A percentile compares a stretch with the other conserved stretches of the same genome.
These are phyloP conservation scores for Archilochus colubris DNA, from an alignment of 2,113 vertebrate species.

Conservation along the genomic window DNA sequence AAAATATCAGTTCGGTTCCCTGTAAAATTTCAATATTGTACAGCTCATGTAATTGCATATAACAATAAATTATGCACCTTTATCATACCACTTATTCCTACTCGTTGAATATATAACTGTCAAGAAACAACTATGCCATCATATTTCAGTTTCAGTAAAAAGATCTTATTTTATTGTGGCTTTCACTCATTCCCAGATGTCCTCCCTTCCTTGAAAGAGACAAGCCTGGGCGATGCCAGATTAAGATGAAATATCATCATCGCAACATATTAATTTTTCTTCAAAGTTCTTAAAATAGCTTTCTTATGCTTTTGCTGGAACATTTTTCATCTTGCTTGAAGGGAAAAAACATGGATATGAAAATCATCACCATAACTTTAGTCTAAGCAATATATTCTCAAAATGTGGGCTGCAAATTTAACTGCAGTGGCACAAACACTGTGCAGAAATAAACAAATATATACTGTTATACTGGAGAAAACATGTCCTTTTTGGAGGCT, in stretches of 20 bases:
- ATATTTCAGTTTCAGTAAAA: constrained; percentile 47
- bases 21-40: constrained; percentile 42
- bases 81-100: constrained; percentile 35
- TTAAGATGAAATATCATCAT: constrained; percentile 69
- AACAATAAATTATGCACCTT: constrained; percentile 47
- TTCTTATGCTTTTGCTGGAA: constrained; percentile 62
- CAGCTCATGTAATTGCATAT: constrained; percentile 20
- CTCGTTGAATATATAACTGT: constrained; percentile 59
- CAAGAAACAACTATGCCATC: constrained; percentile 51
- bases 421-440: constrained; percentile 47
- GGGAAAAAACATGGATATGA: constrained; percentile 44
- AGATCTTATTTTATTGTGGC: constrained; percentile 59
- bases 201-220: constrained; percentile 66
- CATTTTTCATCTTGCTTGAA: constrained; percentile 56
- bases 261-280: constrained; percentile 63
- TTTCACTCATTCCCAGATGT: constrained; percentile 69
- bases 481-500: constrained; percentile 64
- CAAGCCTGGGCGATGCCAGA: constrained; percentile 58
- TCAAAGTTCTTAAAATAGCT: constrained; percentile 60
- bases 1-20: constrained; percentile 35
- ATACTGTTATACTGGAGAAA: constrained; percentile 52
- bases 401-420: constrained; percentile 62
- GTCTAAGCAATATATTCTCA: constrained; percentile 41
- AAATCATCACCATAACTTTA: constrained; percentile 50
- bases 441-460: constrained; percentile 67